A percentile compares a stretch with the other conserved stretches of the same genome.
Conservation (phyloP, 2,797 vertebrate genomes). For the Eulemur coronatus region DNA sequence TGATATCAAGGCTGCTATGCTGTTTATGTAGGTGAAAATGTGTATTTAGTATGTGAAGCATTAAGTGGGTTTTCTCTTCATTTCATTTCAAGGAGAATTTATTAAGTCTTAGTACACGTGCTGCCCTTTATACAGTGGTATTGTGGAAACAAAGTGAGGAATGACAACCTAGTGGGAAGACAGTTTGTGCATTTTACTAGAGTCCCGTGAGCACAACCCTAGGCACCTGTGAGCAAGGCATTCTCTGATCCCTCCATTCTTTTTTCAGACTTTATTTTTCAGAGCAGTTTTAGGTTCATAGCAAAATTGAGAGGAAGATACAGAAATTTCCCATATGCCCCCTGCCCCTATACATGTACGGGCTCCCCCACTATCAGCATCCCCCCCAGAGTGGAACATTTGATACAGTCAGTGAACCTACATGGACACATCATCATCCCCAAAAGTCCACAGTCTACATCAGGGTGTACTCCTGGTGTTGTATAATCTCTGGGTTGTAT, state of each 20-base stretch:
- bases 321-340: neutral
- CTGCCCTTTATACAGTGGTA: neutral
- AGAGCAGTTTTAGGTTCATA: neutral
- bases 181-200: neutral
- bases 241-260: neutral
- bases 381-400: neutral
- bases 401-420: neutral
- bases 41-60: neutral
- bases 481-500: neutral
- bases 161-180: neutral
- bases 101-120: neutral
- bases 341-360: rapidly evolving
- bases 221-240: neutral
- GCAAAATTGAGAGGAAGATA: neutral
- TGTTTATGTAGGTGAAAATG: neutral
- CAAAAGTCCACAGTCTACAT: neutral
- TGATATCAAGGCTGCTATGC: neutral
- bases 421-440: neutral
- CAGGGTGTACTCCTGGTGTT: neutral
- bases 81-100: neutral
- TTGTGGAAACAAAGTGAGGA: neutral
- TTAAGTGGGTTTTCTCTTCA: neutral
- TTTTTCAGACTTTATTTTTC: neutral
- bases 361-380: neutral
- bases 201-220: neutral